A percentile compares a stretch with the other conserved stretches of the same genome.
phyloP scores from a whole-genome alignment of 2,797 vertebrate species.

The Steatocranus sp. region DNA sequence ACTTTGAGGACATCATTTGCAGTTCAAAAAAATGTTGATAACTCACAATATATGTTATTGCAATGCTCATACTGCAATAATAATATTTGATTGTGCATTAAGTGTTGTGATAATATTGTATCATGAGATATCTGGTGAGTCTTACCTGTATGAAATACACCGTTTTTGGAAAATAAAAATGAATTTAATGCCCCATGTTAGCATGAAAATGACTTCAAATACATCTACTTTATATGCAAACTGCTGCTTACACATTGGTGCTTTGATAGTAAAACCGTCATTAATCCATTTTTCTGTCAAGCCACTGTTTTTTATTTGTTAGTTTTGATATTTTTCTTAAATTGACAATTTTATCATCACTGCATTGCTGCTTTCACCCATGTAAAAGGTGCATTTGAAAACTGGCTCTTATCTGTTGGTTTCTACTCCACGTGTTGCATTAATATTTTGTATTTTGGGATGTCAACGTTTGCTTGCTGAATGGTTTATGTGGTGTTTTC shows the following conservation, averaged over 20 bases:
- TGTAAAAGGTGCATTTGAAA: neutral
- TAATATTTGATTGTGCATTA: neutral
- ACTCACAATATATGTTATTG: neutral
- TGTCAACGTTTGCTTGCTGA: neutral
- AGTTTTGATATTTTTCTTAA: neutral
- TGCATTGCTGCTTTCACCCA: neutral
- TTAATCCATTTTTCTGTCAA: neutral
- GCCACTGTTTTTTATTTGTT: accelerated
- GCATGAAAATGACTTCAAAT: neutral
- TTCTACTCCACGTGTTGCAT: neutral
- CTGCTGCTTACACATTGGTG: accelerated
- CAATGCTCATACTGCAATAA: neutral
- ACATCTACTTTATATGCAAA: neutral
- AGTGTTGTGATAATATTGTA: neutral
- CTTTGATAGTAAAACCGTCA: neutral
- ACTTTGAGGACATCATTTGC: neutral
- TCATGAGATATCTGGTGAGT: neutral
- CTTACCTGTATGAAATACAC: neutral
- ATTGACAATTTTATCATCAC: neutral
- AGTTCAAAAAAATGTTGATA: neutral
- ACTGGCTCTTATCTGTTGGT: neutral
- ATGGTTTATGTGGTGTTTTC: neutral
- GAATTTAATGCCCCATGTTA: neutral
- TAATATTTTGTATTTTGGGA: neutral
- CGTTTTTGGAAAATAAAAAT: neutral